A percentile compares a stretch with the other conserved stretches of the same genome.
Conservation (phyloP, 2,888 invertebrate species). For the Metellina segmentata region DNA sequence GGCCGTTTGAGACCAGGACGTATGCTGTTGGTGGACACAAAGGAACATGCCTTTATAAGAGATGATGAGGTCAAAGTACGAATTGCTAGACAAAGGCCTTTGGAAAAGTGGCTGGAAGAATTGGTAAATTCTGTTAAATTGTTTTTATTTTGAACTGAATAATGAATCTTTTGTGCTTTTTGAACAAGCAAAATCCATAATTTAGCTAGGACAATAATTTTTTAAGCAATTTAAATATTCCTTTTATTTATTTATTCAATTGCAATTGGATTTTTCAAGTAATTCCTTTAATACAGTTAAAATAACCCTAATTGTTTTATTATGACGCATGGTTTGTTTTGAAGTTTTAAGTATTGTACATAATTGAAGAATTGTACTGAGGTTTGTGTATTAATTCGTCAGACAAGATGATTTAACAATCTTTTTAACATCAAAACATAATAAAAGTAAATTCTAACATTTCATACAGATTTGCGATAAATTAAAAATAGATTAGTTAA, state of each 20-base stretch:
- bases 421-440: no score
- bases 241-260: neutral
- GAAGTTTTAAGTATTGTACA: no score
- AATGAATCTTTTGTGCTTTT: neutral
- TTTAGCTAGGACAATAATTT: neutral
- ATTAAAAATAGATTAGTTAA: no score
- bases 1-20: slow-evolving; percentile 98
- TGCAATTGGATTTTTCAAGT: no score
- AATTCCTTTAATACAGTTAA: no score
- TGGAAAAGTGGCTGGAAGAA: slow-evolving; percentile 93
- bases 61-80: slow-evolving; percentile 95
- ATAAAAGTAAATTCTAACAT: no score
- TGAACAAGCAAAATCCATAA: neutral
- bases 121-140: slow-evolving; percentile 82
- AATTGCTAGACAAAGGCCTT: slow-evolving; percentile 93
- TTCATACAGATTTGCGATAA: no score
- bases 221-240: neutral
- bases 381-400: no score
- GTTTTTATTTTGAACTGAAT: neutral
- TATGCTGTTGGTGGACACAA: slow-evolving; percentile 98
- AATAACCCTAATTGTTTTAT: no score
- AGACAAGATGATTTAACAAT: no score
- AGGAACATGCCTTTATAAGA: slow-evolving; percentile 91
- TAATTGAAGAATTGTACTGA: no score
- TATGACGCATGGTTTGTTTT: no score